A percentile compares a stretch with the other conserved stretches of the same genome.
Evolutionary conservation across 2,113 vertebrate species (phyloP).

Genomic region (Hystrix brachyura): DNA sequence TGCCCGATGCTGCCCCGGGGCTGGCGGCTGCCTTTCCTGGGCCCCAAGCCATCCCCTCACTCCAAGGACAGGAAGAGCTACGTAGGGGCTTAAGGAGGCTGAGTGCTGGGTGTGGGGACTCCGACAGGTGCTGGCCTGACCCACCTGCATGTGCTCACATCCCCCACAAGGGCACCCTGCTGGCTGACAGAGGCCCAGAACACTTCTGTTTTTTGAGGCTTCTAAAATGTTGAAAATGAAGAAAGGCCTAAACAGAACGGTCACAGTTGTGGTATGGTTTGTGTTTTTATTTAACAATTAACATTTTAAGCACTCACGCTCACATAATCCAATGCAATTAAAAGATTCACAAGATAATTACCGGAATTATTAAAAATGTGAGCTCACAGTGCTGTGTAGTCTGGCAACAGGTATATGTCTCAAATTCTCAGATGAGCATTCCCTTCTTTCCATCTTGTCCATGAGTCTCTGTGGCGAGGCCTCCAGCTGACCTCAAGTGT

Average conservation of each 20-base stretch:
- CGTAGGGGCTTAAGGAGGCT: neutral
- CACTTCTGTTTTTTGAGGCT: neutral
- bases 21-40: neutral
- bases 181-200: neutral
- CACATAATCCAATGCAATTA: neutral
- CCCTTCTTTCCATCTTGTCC: neutral
- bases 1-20: constrained; percentile 54
- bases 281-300: neutral
- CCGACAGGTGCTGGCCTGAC: accelerated
- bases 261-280: neutral
- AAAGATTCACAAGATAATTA: neutral
- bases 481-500: neutral
- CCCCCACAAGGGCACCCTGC: accelerated
- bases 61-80: neutral
- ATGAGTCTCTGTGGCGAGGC: neutral
- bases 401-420: neutral
- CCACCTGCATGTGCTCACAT: accelerated
- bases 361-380: neutral
- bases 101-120: neutral
- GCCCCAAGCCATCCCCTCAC: neutral
- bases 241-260: neutral
- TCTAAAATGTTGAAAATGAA: neutral
- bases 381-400: neutral
- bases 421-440: neutral
- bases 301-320: neutral